Base-by-base conservation (phyloP, 2,888 invertebrate species). In the Dexiosoma caninum region DNA sequence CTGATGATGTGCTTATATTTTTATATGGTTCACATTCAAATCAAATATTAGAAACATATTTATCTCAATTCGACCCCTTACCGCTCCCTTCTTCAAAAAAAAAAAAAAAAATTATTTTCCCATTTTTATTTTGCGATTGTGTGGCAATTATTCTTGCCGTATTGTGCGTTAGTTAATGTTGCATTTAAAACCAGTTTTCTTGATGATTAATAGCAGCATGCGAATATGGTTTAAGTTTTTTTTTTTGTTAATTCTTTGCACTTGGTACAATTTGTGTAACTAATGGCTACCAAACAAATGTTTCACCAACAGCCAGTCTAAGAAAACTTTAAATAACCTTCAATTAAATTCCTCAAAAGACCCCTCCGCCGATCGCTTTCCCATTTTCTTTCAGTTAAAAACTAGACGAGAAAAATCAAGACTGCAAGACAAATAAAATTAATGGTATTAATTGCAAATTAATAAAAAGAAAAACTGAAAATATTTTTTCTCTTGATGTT, bases 391-490 rank as follows among this genome's bases (percentile, higher is more conserved):
- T n/a, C n/a, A n/a, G n/a, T n/a, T n/a, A n/a, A n/a, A n/a, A n/a
- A 40, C 46, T 40, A 6, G n/a, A 35, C 9, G 37, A 8, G 35
- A 66, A 64, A 16, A 44, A 35, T 12, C 46, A 21, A 55, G 49
- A 69, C 46, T 55, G 37, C 40, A 30, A 49, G 21, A 59, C 21
- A 66, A 60, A 35, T 51, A 44, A 66, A 59, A 75, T 80, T 71
- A 71, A 71, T 67, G 81, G 67, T 81, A 81, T 81, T 81, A 77
- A 81, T 81, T 77, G 72, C 77, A 77, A 81, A 77, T 81, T 81
- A 81, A 81, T 74, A 81, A 37, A 59, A 62, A 67, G 19, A n/a
- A 59, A 21, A 49, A 21, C 19, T 62, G 2, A 55, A 44, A 55
- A 10, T 46, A 2, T 64, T 6, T 55, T 27, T 27, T n/a, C 1